Conservation (phyloP, 35 echinoderm and acorn worm genomes). For the Ophioderma brevispina region DNA sequence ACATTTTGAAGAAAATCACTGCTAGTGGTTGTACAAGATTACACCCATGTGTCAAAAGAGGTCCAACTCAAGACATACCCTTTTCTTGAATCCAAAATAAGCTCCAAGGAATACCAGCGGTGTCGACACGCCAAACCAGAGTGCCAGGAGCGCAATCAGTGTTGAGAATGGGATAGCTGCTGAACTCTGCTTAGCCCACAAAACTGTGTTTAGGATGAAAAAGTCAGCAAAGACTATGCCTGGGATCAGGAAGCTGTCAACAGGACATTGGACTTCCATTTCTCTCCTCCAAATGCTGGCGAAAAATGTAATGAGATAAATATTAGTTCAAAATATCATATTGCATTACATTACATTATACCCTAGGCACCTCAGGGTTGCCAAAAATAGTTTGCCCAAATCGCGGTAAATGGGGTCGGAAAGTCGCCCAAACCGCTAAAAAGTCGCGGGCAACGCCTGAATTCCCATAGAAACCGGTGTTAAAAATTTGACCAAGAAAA, state of each 20-base stretch:
- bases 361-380: too few species aligned
- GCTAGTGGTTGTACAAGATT: too few species aligned
- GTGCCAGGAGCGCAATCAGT: conserved; percentile 81
- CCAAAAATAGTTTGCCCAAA: too few species aligned
- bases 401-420: too few species aligned
- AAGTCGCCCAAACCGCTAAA: too few species aligned
- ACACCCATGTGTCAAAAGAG: too few species aligned
- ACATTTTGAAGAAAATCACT: too few species aligned
- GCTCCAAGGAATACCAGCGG: conserved; percentile 93
- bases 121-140: conserved; percentile 94
- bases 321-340: background rate
- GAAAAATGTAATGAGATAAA: conserved; percentile 1
- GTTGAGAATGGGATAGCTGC: conserved; percentile 97
- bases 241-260: conserved; percentile 86
- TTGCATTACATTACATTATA: too few species aligned
- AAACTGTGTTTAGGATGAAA: conserved; percentile 84
- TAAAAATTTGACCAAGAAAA: too few species aligned
- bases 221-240: conserved; percentile 84
- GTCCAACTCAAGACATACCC: too few species aligned
- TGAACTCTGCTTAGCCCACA: conserved; percentile 98
- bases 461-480: too few species aligned
- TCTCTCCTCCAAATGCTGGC: conserved; percentile 95
- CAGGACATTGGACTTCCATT: conserved; percentile 96
- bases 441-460: too few species aligned
- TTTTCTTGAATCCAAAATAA: conserved; percentile 97